A percentile compares a stretch with the other conserved stretches of the same genome.
Conservation (phyloP, 2,888 invertebrate genomes). For the Brassicogethes aeneus region DNA sequence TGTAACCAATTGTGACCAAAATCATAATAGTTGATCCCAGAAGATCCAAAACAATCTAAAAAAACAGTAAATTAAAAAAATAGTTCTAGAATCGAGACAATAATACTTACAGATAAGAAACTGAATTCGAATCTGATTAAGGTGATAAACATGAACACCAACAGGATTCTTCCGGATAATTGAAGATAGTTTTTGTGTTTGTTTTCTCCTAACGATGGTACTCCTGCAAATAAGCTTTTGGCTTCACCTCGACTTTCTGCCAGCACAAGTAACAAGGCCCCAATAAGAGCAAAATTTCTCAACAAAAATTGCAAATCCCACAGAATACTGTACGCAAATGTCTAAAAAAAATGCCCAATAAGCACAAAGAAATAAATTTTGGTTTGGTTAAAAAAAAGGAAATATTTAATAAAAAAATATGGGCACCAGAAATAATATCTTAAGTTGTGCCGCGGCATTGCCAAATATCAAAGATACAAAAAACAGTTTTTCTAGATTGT, state of each 20-base stretch:
- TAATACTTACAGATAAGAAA: slow-evolving; percentile 63
- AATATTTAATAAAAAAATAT: too few species aligned
- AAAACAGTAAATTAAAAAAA: slow-evolving; percentile 13
- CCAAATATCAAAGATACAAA: too few species aligned
- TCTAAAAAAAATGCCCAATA: slow-evolving; percentile 53
- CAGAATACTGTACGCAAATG: slow-evolving; percentile 91
- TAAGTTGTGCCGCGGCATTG: too few species aligned
- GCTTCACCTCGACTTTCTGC: slow-evolving; percentile 95
- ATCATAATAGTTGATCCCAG: slow-evolving; percentile 92
- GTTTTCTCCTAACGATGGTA: slow-evolving; percentile 85
- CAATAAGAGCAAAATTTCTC: slow-evolving; percentile 92
- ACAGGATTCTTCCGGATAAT: slow-evolving; percentile 86
- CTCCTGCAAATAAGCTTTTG: slow-evolving; percentile 92
- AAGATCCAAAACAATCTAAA: slow-evolving; percentile 82
- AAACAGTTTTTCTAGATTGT: too few species aligned
- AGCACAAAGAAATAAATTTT: too few species aligned
- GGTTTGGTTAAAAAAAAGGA: too few species aligned
- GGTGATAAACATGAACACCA: slow-evolving; percentile 99
- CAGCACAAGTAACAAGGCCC: slow-evolving; percentile 89
- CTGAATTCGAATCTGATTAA: slow-evolving; percentile 88
- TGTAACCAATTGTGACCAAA: slow-evolving; percentile 93
- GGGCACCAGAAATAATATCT: too few species aligned
- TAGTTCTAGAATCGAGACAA: too few species aligned
- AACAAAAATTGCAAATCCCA: slow-evolving; percentile 98
- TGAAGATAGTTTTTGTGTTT: slow-evolving; percentile 96